A percentile compares a stretch with the other conserved stretches of the same genome.
These are phyloP conservation scores for Tinamus major DNA, from an alignment of 2,797 vertebrate genomes.

Conservation along the genomic window DNA sequence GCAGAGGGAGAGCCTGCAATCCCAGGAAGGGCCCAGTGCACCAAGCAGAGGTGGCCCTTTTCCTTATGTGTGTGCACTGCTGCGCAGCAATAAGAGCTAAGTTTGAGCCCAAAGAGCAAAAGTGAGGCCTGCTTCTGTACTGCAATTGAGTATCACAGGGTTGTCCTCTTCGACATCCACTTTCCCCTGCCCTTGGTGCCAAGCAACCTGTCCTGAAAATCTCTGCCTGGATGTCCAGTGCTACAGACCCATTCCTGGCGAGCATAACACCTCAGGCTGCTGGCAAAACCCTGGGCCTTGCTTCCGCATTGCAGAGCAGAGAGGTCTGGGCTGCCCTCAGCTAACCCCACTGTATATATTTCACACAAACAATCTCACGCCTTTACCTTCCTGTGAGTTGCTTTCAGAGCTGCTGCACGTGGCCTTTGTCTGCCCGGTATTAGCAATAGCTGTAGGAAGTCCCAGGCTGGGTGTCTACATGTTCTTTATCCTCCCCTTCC, in stretches of 20 bases:
- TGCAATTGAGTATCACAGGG: not conserved
- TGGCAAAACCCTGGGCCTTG: not conserved
- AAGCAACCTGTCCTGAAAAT: not conserved
- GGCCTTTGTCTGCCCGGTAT: not conserved
- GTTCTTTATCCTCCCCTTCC: conserved; percentile 9
- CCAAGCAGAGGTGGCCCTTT: not conserved
- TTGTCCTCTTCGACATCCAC: conserved; percentile 1
- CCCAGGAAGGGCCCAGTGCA: not conserved
- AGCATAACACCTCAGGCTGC: not conserved
- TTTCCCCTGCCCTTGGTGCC: not conserved
- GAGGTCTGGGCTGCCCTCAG: conserved; percentile 12
- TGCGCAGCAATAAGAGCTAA: not conserved
- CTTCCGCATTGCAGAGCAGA: not conserved
- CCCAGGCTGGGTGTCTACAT: not conserved
- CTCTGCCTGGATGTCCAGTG: not conserved
- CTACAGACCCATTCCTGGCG: accelerated
- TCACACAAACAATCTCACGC: conserved; percentile 34
- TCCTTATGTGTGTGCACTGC: accelerated
- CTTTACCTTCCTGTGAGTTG: conserved; percentile 32
- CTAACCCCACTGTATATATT: not conserved
- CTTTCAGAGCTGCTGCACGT: not conserved
- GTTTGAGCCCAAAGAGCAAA: conserved; percentile 24
- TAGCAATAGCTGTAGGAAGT: not conserved
- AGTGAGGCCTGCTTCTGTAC: not conserved
- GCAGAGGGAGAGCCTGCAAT: not conserved